phyloP scores from a whole-genome alignment of 1,140 invertebrate genomes.

The Caenorhabditis briggsae region DNA sequence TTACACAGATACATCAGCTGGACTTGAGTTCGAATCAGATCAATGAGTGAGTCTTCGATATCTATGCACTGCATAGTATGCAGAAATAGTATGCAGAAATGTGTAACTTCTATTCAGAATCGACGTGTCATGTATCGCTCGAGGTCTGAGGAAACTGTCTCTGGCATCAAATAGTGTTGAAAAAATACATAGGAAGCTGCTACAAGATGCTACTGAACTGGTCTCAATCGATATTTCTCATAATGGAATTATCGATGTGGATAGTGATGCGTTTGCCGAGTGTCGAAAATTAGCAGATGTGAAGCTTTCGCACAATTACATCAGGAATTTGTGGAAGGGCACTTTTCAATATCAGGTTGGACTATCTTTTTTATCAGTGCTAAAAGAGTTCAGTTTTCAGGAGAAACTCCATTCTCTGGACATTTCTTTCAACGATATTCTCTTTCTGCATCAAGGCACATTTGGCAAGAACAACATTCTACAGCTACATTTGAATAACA shows the following conservation, averaged over 20 bases:
- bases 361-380: neutral
- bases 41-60: neutral
- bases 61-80: no score
- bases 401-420: conserved; percentile 45
- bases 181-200: conserved; percentile 33
- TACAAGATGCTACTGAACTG: conserved; percentile 50
- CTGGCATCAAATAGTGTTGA: conserved; percentile 60
- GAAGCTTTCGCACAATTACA: conserved; percentile 59
- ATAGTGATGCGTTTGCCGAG: conserved; percentile 46
- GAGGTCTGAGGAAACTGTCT: conserved; percentile 35
- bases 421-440: conserved; percentile 53
- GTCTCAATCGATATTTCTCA: conserved; percentile 54
- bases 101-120: conserved; percentile 11
- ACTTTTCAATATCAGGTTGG: conserved; percentile 59
- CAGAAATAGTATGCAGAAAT: no score
- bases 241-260: conserved; percentile 60
- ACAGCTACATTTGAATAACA: conserved; percentile 50
- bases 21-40: conserved; percentile 27
- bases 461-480: conserved; percentile 62
- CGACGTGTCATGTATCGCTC: conserved; percentile 57
- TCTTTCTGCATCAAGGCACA: conserved; percentile 29
- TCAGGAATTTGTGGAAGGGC: conserved; percentile 56
- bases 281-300: conserved; percentile 42
- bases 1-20: conserved; percentile 22
- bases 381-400: neutral